Evolutionary conservation across 1,140 invertebrate genomes (phyloP).

Genomic region (Holcopasites calliopsidis): DNA sequence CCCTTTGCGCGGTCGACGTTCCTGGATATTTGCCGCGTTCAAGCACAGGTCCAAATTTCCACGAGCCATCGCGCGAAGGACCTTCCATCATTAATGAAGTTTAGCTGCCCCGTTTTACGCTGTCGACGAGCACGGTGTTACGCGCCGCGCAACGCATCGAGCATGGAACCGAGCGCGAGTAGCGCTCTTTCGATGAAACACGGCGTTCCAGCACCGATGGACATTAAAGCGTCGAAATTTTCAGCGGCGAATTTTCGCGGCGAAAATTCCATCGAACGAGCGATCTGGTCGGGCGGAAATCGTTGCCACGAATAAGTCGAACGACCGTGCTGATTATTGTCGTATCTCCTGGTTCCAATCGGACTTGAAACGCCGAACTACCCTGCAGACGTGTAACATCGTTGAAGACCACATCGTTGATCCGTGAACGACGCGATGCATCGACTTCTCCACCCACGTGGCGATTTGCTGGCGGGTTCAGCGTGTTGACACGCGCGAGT

Average conservation of each 20-base stretch:
- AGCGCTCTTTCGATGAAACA: constrained; percentile 21
- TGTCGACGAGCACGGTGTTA: constrained; percentile 10
- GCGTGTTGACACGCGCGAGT: constrained; percentile 31
- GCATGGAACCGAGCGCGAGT: neutral
- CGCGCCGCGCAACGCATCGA: neutral
- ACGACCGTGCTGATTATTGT: too few relatives aligned
- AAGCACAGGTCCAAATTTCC: neutral
- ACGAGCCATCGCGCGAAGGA: neutral
- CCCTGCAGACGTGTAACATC: neutral
- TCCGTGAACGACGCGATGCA: constrained; percentile 11
- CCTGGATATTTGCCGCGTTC: neutral
- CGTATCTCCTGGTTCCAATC: neutral
- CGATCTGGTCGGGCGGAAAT: neutral
- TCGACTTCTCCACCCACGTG: constrained; percentile 44
- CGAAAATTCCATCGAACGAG: constrained; percentile 14
- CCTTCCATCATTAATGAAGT: constrained; percentile 26
- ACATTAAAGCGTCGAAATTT: constrained; percentile 14
- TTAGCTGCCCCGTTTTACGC: constrained; percentile 20
- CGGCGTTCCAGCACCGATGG: constrained; percentile 8
- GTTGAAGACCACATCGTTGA: neutral
- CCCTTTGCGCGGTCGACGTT: neutral
- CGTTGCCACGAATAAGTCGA: neutral
- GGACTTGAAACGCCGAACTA: neutral
- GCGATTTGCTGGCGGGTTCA: constrained; percentile 10
- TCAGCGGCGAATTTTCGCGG: constrained; percentile 3